These are phyloP conservation scores for Glossophaga mutica DNA, from an alignment of 2,797 vertebrate species.

Conservation along the genomic window DNA sequence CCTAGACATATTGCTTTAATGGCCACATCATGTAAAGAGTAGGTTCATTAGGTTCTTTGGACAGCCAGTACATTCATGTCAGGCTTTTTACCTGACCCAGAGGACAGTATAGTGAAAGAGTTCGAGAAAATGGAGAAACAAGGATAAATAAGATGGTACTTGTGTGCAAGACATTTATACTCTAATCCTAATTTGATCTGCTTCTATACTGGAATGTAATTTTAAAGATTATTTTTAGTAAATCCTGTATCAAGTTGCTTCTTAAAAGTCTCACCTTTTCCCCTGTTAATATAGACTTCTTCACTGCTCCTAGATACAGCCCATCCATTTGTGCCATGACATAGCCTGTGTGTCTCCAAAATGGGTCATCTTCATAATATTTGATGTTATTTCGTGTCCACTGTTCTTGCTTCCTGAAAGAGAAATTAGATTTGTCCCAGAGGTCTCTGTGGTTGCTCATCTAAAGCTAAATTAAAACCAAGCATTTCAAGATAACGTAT, in stretches of 20 bases:
- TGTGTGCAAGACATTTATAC: not conserved
- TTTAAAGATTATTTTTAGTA: not conserved
- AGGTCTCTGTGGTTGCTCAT: not conserved
- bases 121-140: not conserved
- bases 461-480: not conserved
- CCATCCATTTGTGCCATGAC: slow-evolving; percentile 91
- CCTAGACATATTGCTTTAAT: not conserved
- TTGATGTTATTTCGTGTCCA: slow-evolving; percentile 90
- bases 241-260: not conserved
- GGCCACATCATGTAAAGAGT: not conserved
- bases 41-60: not conserved
- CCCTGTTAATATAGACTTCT: slow-evolving; percentile 85
- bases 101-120: not conserved
- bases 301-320: slow-evolving; percentile 86
- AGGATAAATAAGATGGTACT: not conserved
- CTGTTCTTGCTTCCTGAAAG: slow-evolving; percentile 86
- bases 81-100: not conserved
- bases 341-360: slow-evolving; percentile 91
- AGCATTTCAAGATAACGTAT: not conserved
- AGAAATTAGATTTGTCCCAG: slow-evolving; percentile 60
- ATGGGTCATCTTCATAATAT: slow-evolving; percentile 84
- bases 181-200: not conserved
- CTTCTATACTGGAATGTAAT: not conserved
- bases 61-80: not conserved
- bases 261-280: slow-evolving; percentile 83